Evolutionary conservation across 2,113 vertebrate genomes (phyloP).

Genomic region (Corythornis cristatus): DNA sequence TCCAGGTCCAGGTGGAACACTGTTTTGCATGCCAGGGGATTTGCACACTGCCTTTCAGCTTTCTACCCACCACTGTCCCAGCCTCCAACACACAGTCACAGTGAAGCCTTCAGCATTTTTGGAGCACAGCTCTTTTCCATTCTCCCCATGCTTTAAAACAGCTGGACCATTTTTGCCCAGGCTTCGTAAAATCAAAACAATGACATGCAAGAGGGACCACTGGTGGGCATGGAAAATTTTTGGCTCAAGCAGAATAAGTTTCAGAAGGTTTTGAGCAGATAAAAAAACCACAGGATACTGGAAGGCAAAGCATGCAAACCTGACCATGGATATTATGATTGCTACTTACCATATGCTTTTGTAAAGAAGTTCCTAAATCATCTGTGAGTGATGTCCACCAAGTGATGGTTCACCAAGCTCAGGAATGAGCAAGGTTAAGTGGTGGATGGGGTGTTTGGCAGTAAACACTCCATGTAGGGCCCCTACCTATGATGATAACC

Average conservation of each 20-base stretch:
- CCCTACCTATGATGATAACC: neutral
- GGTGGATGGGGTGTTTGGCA: neutral
- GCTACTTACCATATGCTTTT: neutral
- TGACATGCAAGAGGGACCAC: neutral
- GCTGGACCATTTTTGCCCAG: neutral
- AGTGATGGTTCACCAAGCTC: neutral
- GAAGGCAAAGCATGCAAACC: neutral
- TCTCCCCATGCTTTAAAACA: neutral
- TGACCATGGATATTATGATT: rapidly evolving
- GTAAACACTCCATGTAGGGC: neutral
- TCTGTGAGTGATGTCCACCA: neutral
- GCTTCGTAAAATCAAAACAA: neutral
- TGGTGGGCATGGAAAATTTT: neutral
- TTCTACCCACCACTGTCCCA: neutral
- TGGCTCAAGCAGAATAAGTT: neutral
- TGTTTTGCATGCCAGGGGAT: rapidly evolving
- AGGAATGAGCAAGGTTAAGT: neutral
- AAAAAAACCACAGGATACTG: neutral
- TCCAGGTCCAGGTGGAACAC: neutral
- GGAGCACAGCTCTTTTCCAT: rapidly evolving
- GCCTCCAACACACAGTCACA: rapidly evolving
- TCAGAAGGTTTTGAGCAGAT: neutral
- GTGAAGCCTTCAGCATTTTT: neutral
- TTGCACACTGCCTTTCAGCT: neutral
- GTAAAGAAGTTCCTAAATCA: neutral